Base-by-base conservation (phyloP, 2,797 vertebrate genomes). In the Lateolabrax maculatus region DNA sequence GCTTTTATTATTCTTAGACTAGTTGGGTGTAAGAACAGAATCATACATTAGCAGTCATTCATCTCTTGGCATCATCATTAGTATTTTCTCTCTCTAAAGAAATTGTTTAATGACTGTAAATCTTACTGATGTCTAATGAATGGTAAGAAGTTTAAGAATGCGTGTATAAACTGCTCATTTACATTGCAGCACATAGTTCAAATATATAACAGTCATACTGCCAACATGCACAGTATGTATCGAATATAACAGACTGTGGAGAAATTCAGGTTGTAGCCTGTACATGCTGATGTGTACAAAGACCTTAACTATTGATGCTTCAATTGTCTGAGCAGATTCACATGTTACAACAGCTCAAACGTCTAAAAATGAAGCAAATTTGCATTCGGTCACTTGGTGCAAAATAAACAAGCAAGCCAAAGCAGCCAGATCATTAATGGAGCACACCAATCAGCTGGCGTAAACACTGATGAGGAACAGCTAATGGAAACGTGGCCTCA, bases 391-490 rank as follows among this genome's bases (percentile, higher is more conserved):
- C 65, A 64, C 57, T 74, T 66, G 37, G 46, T 56, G 55, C 68
- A 83, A 68, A 79, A 77, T 68, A 82, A 89, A 65, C 63, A 87
- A 85, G 77, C 77, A 84, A 87, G 72, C 74, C 64, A 70, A 85
- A 87, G 87, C 89, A 90, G 75, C 27, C 80, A 74, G 80, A 75
- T 61, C 49, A 58, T 31, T 84, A 86, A 84, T 76, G 84, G 66
- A 83, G 63, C 82, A 64, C 72, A 78, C 75, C 83, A 75, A 72
- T 90, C 76, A 77, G 71, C 85, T 84, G 72, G 58, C 34, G 31
- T 81, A 56, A 73, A 84, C 77, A 75, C 69, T 74, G 67, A 85
- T 74, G 76, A 87, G 60, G 60, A 86, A 25, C 62, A 73, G 55
- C 87, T 71, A 72, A 91, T 84, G 81, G 75, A 79, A 81, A 84